Conservation (phyloP, 2,888 invertebrate genomes). For the Odontocolon sp. region DNA sequence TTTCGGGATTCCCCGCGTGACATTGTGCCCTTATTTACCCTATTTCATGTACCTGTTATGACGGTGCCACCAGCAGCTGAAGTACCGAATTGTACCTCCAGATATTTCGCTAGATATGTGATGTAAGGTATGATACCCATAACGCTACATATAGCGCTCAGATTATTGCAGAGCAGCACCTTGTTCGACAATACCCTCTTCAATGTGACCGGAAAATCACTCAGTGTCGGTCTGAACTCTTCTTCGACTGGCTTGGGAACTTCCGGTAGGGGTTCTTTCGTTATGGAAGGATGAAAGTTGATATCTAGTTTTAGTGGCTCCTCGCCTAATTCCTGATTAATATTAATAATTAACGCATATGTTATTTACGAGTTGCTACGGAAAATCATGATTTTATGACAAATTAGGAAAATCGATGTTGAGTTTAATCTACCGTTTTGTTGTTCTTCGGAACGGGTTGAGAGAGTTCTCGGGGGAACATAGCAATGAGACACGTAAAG, state of each 20-base stretch:
- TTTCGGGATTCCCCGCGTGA: too few relatives aligned
- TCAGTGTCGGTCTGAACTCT: constrained; percentile 71
- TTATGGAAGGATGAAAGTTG: constrained; percentile 56
- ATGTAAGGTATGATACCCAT: constrained; percentile 85
- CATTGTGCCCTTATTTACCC: too few relatives aligned
- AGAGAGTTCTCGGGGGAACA: constrained; percentile 85
- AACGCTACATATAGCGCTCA: constrained; percentile 86
- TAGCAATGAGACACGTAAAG: constrained; percentile 84
- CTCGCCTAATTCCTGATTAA: constrained; percentile 69
- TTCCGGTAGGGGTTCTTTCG: constrained; percentile 51
- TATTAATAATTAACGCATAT: background rate
- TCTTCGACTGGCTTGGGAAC: constrained; percentile 58
- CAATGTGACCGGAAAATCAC: constrained; percentile 84
- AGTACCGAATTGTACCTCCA: constrained; percentile 88
- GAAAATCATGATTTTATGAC: background rate
- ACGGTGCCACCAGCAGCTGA: constrained; percentile 86
- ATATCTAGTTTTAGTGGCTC: constrained; percentile 70
- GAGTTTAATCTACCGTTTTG: constrained; percentile 21
- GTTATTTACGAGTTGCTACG: background rate
- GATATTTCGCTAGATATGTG: constrained; percentile 88
- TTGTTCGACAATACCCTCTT: constrained; percentile 85
- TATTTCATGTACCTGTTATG: constrained; percentile 83
- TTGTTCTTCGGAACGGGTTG: constrained; percentile 67
- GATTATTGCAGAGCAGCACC: constrained; percentile 85
- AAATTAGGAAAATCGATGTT: constrained; percentile 1